phyloP scores from a whole-genome alignment of 2,113 vertebrate genomes.

The Todiramphus chloris region DNA sequence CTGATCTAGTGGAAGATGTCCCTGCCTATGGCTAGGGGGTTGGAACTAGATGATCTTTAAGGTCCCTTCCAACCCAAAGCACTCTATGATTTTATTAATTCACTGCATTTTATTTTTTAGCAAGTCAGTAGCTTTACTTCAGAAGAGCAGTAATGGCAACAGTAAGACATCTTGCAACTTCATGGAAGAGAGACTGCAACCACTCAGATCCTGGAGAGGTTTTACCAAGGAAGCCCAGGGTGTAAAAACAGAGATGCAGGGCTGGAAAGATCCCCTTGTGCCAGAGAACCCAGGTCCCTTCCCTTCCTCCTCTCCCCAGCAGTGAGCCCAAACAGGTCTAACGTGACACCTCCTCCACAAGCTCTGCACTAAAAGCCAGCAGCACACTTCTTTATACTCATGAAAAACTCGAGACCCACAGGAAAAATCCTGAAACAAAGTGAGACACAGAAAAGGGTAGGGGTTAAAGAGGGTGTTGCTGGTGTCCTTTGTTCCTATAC shows the following conservation, averaged over 20 bases:
- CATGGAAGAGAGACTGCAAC: background rate
- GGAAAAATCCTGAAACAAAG: background rate
- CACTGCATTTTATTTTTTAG: background rate
- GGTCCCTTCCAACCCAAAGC: background rate
- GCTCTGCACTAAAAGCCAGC: background rate
- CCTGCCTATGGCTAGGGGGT: background rate
- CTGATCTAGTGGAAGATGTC: background rate
- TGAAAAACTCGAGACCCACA: background rate
- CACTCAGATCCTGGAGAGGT: background rate
- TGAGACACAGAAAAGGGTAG: background rate
- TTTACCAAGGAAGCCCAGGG: background rate
- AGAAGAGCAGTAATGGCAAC: background rate
- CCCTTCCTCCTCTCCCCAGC: background rate
- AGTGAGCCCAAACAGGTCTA: background rate
- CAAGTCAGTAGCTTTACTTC: background rate
- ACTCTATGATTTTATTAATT: background rate
- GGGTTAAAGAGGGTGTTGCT: background rate
- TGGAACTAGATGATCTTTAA: background rate
- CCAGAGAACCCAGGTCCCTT: background rate
- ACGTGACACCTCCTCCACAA: background rate
- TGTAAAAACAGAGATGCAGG: background rate
- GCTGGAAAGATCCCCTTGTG: background rate
- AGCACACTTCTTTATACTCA: background rate
- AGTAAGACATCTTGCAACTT: background rate
- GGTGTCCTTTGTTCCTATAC: background rate